Conservation (phyloP, 2,797 vertebrate species). For the Acrocephalus scirpaceus region DNA sequence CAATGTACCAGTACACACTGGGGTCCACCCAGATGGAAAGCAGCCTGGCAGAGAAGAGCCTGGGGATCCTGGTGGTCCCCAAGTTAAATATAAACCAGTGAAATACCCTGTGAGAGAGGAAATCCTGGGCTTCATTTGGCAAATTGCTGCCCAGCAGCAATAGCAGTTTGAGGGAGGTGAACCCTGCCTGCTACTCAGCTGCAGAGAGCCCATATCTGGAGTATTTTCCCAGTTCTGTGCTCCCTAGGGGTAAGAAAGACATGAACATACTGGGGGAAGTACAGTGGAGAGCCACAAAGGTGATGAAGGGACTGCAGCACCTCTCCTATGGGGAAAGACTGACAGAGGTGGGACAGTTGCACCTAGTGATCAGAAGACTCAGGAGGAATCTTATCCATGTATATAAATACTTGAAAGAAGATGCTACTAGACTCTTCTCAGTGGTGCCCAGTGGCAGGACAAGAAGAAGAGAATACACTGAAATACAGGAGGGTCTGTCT, state of each 20-base stretch:
- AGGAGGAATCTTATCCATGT: background rate
- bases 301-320: background rate
- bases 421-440: background rate
- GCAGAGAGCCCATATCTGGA: too few species aligned
- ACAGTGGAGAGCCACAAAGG: background rate
- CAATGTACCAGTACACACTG: fast-evolving
- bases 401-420: background rate
- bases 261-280: background rate
- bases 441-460: background rate
- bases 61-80: background rate
- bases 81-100: background rate
- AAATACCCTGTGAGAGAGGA: background rate
- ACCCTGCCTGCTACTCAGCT: background rate
- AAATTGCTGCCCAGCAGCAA: background rate
- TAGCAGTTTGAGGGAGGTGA: background rate
- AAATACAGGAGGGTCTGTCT: background rate
- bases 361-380: background rate
- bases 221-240: background rate
- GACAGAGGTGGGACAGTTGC: background rate
- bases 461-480: background rate
- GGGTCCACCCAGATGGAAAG: background rate
- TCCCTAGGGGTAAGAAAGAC: background rate
- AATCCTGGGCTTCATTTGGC: background rate
- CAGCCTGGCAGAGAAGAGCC: background rate
- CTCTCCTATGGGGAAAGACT: background rate